These are phyloP conservation scores for Drosophila formosana DNA, from an alignment of 2,888 invertebrate genomes.

Conservation along the genomic window DNA sequence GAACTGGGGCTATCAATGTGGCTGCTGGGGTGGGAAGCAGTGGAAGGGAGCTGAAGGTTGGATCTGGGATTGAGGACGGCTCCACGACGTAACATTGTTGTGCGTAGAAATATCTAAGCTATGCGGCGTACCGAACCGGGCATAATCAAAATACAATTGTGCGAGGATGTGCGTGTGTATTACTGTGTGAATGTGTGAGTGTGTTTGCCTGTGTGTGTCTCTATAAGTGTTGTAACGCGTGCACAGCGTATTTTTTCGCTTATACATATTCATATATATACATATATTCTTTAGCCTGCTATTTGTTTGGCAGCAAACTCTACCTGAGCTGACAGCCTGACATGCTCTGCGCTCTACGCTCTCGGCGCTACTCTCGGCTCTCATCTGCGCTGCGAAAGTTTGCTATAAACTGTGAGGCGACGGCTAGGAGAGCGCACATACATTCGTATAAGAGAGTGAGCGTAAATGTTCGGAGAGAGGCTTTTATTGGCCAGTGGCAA, in stretches of 20 bases:
- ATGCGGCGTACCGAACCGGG: constrained; percentile 81
- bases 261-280: constrained; percentile 6
- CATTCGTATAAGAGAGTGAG: constrained; percentile 13
- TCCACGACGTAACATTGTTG: constrained; percentile 68
- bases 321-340: constrained; percentile 48
- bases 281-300: constrained; percentile 19
- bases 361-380: constrained; percentile 18
- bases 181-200: constrained; percentile 29
- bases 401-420: constrained; percentile 76
- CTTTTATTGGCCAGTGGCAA: neutral
- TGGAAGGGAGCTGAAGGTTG: neutral
- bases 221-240: constrained; percentile 65
- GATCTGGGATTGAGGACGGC: constrained; percentile 13
- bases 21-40: constrained; percentile 13
- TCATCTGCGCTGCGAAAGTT: constrained; percentile 45
- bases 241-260: constrained; percentile 50
- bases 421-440: constrained; percentile 1
- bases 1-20: constrained; percentile 72
- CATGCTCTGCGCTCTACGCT: constrained; percentile 10
- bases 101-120: constrained; percentile 79
- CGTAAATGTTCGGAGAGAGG: neutral
- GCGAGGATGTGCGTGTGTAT: constrained; percentile 56
- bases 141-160: constrained; percentile 80
- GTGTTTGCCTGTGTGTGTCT: constrained; percentile 29
- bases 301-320: constrained; percentile 58